phyloP scores from a whole-genome alignment of 2,888 invertebrate genomes.

The Aspidapion aeneum region DNA sequence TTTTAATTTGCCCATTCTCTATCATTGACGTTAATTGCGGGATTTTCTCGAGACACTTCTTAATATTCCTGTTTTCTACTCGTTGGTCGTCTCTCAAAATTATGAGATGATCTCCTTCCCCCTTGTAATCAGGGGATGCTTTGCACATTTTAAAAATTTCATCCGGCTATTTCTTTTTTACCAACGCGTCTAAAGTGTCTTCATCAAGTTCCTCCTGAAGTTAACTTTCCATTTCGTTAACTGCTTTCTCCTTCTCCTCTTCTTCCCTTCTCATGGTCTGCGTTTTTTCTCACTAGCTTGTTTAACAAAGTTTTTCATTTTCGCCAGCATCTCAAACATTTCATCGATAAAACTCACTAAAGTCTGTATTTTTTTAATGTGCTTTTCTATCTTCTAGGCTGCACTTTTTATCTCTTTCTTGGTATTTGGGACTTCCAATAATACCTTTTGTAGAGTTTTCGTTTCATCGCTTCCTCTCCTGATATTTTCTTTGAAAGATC shows the following conservation, averaged over 20 bases:
- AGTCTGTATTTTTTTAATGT: not conserved
- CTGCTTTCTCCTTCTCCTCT: constrained; percentile 1
- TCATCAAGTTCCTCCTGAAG: not conserved
- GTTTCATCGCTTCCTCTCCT: not conserved
- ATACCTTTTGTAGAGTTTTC: not conserved
- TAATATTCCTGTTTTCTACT: not conserved
- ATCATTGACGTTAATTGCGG: not conserved
- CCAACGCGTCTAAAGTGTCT: not conserved
- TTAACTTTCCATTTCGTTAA: not conserved
- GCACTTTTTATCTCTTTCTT: not conserved
- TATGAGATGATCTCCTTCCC: not conserved
- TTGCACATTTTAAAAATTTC: constrained; percentile 2
- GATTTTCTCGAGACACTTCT: not conserved
- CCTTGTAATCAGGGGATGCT: not conserved
- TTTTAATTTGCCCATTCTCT: constrained; percentile 5
- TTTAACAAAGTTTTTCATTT: not conserved
- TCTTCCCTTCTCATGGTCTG: constrained; percentile 2
- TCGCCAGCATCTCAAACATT: constrained; percentile 1
- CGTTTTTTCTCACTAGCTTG: not conserved
- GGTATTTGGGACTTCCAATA: not conserved
- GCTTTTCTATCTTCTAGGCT: not conserved
- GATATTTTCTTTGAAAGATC: not conserved
- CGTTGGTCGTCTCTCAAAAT: not conserved
- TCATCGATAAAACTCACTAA: not conserved
- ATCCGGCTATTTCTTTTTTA: not conserved